Conservation (phyloP, 2,888 invertebrate species). For the Macaria notata region DNA sequence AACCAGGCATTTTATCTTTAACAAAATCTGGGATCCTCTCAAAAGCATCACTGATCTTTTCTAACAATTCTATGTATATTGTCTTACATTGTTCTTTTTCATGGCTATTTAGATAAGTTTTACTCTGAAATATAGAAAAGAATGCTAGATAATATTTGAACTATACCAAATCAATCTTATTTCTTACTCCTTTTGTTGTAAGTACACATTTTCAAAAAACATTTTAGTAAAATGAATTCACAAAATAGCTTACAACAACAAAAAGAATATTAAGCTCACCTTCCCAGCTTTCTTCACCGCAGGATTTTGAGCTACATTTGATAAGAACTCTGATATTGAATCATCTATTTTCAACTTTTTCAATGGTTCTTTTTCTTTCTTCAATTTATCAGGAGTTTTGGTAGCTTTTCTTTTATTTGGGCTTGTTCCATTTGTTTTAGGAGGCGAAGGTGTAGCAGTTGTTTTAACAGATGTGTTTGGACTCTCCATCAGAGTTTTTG, state of each 20-base stretch:
- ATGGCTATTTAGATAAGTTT: conserved; percentile 32
- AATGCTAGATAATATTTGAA: too few species aligned
- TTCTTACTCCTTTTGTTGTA: too few species aligned
- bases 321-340: conserved; percentile 48
- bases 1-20: conserved; percentile 83
- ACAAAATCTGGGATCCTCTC: conserved; percentile 84
- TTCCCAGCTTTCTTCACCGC: conserved; percentile 43
- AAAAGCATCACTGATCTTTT: conserved; percentile 84
- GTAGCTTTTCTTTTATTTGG: conserved; percentile 35
- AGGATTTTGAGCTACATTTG: conserved; percentile 44
- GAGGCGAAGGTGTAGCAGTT: conserved; percentile 48
- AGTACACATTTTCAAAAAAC: too few species aligned
- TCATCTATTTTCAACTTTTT: conserved; percentile 53
- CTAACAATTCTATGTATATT: conserved; percentile 83
- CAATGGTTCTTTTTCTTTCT: conserved; percentile 50
- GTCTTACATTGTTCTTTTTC: conserved; percentile 67
- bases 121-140: conserved; percentile 37
- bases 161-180: too few species aligned
- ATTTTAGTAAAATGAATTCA: too few species aligned
- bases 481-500: conserved; percentile 37
- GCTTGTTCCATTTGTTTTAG: conserved; percentile 32
- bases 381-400: conserved; percentile 46
- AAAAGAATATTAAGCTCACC: conserved; percentile 34
- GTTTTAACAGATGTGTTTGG: conserved; percentile 45
- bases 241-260: too few species aligned